phyloP scores from a whole-genome alignment of 2,888 invertebrate species.

The Dryobotodes eremita region DNA sequence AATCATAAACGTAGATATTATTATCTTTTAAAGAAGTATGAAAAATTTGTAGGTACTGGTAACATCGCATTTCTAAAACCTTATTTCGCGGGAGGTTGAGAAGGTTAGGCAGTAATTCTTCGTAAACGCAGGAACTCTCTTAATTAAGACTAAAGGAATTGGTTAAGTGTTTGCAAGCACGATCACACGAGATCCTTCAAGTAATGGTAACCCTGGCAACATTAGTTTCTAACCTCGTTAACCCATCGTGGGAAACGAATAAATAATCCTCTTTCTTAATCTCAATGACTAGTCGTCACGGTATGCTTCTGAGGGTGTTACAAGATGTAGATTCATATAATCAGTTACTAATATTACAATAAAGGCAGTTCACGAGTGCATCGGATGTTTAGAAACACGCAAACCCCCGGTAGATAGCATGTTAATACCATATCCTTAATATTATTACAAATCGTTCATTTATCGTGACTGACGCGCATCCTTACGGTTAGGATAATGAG shows the following conservation, averaged over 20 bases:
- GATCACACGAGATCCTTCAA: conserved; percentile 40
- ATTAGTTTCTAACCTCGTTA: conserved; percentile 46
- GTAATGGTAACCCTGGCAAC: conserved; percentile 36
- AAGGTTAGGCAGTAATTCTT: conserved; percentile 37
- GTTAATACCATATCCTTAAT: conserved; percentile 67
- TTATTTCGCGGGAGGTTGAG: conserved; percentile 12
- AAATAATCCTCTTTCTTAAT: conserved; percentile 5
- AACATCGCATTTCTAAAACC: conserved; percentile 25
- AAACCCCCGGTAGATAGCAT: conserved; percentile 52
- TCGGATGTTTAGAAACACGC: conserved; percentile 72
- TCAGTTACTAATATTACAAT: conserved; percentile 26
- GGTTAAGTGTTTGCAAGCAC: conserved; percentile 47
- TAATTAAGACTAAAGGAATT: conserved; percentile 46
- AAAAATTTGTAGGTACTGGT: neutral
- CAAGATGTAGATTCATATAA: conserved; percentile 29
- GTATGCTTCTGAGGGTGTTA: conserved; percentile 20
- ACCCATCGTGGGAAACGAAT: neutral
- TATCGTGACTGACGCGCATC: conserved; percentile 67
- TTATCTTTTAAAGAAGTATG: neutral
- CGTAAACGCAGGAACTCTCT: conserved; percentile 42
- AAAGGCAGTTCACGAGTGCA: conserved; percentile 18
- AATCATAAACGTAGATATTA: neutral
- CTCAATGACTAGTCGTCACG: conserved; percentile 17
- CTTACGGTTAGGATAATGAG: conserved; percentile 75
- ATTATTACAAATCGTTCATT: conserved; percentile 62